Conservation (phyloP, 1,140 invertebrate species). For the Drosophila lini region DNA sequence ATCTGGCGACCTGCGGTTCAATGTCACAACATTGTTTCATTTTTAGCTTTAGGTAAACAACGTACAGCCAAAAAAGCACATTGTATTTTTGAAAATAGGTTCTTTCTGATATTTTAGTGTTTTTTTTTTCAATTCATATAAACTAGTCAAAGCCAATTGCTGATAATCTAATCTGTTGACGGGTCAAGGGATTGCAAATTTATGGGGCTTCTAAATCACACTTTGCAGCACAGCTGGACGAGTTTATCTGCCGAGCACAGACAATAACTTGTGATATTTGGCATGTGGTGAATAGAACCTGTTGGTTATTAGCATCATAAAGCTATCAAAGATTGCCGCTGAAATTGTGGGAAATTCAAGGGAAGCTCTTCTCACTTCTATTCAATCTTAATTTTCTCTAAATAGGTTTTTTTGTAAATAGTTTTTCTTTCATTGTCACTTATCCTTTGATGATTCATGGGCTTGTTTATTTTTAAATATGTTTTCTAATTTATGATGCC, state of each 20-base stretch:
- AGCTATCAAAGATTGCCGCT: background rate
- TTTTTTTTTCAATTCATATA: constrained; percentile 36
- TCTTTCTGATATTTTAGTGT: constrained; percentile 28
- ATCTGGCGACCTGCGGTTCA: constrained; percentile 23
- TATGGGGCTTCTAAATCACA: constrained; percentile 16
- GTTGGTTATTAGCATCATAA: no score
- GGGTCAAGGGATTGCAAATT: constrained; percentile 8
- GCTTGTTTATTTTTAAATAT: background rate
- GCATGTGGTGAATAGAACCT: background rate
- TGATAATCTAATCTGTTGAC: constrained; percentile 22
- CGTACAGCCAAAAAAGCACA: constrained; percentile 46
- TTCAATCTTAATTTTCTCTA: background rate
- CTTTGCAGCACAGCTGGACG: constrained; percentile 2
- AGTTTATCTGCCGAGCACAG: background rate
- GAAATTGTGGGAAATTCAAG: background rate
- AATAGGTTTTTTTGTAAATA: background rate
- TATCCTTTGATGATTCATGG: background rate
- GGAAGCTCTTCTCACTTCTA: background rate
- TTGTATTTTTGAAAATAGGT: constrained; percentile 28
- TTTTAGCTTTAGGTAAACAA: constrained; percentile 40
- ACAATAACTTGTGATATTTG: constrained; percentile 8
- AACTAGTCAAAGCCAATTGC: constrained; percentile 33
- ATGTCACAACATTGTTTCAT: constrained; percentile 46
- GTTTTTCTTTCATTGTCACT: background rate
- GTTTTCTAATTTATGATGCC: background rate